Evolutionary conservation across 2,113 vertebrate species (phyloP), one percentile per base, ranked within the genome.

Genomic region (Aspidoscelis tigris): DNA sequence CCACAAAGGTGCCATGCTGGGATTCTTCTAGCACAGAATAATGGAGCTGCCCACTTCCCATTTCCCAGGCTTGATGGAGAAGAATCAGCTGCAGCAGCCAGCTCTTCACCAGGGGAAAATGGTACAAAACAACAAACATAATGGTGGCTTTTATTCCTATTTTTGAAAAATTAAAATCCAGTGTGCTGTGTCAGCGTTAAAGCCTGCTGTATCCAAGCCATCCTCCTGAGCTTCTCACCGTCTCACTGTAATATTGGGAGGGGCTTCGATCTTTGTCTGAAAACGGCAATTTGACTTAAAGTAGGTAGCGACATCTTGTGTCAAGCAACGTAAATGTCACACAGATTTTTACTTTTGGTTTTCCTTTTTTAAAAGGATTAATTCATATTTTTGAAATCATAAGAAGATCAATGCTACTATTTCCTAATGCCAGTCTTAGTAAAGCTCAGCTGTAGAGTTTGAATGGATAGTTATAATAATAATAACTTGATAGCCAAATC

Each of bases 241-340:
- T 53, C 73, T 41, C 44, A 64, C 53, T 33, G 53, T 64, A 44
- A 33, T 61, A 39, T 76, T 83, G 76, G 83, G 76, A 84, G 76
- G 83, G 26, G 26, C 76, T 78, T 66, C 75, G 81, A 82, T 82
- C 81, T 82, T 70, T 78, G 66, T 58, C 24, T 33, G 68, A 53
- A 82, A 70, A 64, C 12, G 53, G 6, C 26, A 22, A 55, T 78
- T 33, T 61, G 53, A 58, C 47, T 84, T 78, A 61, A 43, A 71
- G 76, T 72, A 58, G 83, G 76, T 68, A 83, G 82, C 82, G 83
- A 78, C 76, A 84, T 72, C 83, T 78, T 84, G 83, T 78, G 76
- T 43, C 68, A 72, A 33, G n/a, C n/a, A 41, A 26, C 44, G 47
- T 64, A 78, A 84, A 64, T 84, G 66, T 76, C 5, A 10, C 5